phyloP scores from a whole-genome alignment of 2,888 invertebrate species.

The Dicyrtoma fusca region DNA sequence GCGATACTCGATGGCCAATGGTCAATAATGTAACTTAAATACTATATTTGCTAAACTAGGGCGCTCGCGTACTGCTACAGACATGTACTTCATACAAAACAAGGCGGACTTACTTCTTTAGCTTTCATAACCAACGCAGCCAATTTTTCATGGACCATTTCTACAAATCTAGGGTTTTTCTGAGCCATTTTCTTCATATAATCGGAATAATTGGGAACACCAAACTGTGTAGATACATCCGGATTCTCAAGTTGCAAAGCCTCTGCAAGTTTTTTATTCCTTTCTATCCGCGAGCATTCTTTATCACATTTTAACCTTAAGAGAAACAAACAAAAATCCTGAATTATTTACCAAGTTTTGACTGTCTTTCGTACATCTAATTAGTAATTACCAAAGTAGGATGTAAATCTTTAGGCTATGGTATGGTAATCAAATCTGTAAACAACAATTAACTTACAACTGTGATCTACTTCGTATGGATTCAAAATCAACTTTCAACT shows the following conservation, averaged over 20 bases:
- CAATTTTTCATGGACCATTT: constrained; percentile 79
- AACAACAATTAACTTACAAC: constrained; percentile 16
- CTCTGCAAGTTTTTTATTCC: constrained; percentile 84
- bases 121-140: constrained; percentile 83
- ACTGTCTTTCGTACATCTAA: too few species aligned
- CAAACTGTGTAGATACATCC: constrained; percentile 68
- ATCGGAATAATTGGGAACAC: constrained; percentile 83
- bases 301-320: constrained; percentile 86
- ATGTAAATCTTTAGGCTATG: too few species aligned
- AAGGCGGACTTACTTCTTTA: constrained; percentile 74
- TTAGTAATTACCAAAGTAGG: too few species aligned
- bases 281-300: constrained; percentile 83
- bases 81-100: too few species aligned
- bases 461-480: constrained; percentile 13
- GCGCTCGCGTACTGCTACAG: too few species aligned
- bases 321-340: constrained; percentile 34
- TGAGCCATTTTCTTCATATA: constrained; percentile 81
- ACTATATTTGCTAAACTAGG: too few species aligned
- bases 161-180: constrained; percentile 78
- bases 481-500: constrained; percentile 15
- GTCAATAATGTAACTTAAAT: too few species aligned
- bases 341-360: too few species aligned
- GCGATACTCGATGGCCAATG: too few species aligned
- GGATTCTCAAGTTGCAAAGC: constrained; percentile 92
- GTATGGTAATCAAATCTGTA: background rate